These are phyloP conservation scores for Drosophila biarmipes DNA, from an alignment of 1,140 invertebrate species.

Conservation along the genomic window DNA sequence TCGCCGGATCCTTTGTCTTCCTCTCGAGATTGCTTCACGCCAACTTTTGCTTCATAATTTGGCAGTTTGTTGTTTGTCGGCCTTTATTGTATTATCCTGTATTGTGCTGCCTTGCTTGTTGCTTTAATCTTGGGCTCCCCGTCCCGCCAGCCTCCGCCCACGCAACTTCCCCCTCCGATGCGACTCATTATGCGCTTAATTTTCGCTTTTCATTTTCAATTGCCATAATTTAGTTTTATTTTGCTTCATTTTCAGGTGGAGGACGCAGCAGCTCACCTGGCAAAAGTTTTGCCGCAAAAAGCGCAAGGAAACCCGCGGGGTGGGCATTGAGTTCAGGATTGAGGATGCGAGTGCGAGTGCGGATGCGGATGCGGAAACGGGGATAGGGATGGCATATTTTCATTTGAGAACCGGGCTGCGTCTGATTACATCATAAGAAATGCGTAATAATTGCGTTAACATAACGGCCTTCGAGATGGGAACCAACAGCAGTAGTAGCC, in stretches of 20 bases:
- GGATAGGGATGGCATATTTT: conserved; percentile 65
- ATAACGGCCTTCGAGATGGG: conserved; percentile 56
- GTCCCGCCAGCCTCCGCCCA: background rate
- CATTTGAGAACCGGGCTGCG: conserved; percentile 77
- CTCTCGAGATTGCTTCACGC: conserved; percentile 39
- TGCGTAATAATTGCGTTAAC: conserved; percentile 83
- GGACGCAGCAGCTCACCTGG: conserved; percentile 15
- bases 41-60: conserved; percentile 62
- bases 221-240: conserved; percentile 84
- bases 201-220: conserved; percentile 84
- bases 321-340: background rate
- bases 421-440: conserved; percentile 83
- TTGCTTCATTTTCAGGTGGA: conserved; percentile 64
- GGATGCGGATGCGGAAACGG: background rate
- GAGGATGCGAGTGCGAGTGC: conserved; percentile 16
- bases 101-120: conserved; percentile 71
- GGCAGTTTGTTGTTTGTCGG: conserved; percentile 57
- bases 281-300: conserved; percentile 62
- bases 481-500: conserved; percentile 16
- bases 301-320: conserved; percentile 10
- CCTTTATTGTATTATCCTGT: conserved; percentile 72
- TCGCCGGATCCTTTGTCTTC: conserved; percentile 26
- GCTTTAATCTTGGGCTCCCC: conserved; percentile 63
- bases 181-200: conserved; percentile 83
- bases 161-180: conserved; percentile 11